These are phyloP conservation scores for Panagrolaimus sp. DNA, from an alignment of 1,140 invertebrate genomes.

Conservation along the genomic window DNA sequence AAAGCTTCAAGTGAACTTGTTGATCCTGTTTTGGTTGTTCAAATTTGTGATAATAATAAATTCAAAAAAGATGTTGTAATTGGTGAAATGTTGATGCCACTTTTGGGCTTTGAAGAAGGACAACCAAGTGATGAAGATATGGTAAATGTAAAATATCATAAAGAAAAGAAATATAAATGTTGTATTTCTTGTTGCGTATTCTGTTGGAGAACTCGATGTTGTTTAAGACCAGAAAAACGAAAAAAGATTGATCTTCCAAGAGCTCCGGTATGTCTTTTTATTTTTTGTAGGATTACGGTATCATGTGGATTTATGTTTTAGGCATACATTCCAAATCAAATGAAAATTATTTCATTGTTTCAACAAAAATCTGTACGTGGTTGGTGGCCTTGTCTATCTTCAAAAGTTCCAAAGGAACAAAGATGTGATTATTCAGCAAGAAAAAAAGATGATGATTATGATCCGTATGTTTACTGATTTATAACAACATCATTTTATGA, in stretches of 20 bases:
- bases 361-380: slow-evolving; percentile 61
- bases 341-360: slow-evolving; percentile 58
- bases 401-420: slow-evolving; percentile 35
- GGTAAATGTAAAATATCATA: slow-evolving; percentile 37
- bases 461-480: slow-evolving; percentile 5
- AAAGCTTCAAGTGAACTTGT: slow-evolving; percentile 60
- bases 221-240: slow-evolving; percentile 11
- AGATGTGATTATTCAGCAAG: slow-evolving; percentile 19
- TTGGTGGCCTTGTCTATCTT: slow-evolving; percentile 62
- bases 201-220: slow-evolving; percentile 28
- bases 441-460: slow-evolving; percentile 40
- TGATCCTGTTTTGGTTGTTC: slow-evolving; percentile 61
- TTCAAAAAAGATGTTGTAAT: slow-evolving; percentile 64
- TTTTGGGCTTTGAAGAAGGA: slow-evolving; percentile 39
- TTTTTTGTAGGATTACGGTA: slow-evolving; percentile 64
- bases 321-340: slow-evolving; percentile 35
- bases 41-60: slow-evolving; percentile 65
- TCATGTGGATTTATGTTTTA: slow-evolving; percentile 46
- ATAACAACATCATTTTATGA: slow-evolving; percentile 20
- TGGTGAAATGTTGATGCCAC: slow-evolving; percentile 51
- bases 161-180: slow-evolving; percentile 51
- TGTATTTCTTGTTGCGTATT: slow-evolving; percentile 60
- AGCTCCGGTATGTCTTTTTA: slow-evolving; percentile 34
- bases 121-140: slow-evolving; percentile 49
- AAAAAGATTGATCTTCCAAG: slow-evolving; percentile 45